phyloP scores from a whole-genome alignment of 2,888 invertebrate species.

The Spisula solida region DNA sequence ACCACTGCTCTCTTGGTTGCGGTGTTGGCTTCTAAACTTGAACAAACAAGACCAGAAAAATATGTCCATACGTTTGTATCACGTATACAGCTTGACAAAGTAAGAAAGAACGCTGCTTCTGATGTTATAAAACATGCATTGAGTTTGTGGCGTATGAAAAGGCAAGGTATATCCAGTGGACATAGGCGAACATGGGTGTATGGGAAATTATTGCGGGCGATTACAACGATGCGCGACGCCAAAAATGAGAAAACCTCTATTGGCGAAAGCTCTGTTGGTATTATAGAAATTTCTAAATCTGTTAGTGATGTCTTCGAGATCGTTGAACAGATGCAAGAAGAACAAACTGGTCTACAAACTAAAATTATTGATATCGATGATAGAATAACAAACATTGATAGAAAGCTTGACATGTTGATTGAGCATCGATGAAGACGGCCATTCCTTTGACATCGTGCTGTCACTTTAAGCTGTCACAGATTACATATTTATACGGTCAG shows the following conservation, averaged over 20 bases:
- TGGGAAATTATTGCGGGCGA: constrained; percentile 78
- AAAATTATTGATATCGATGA: constrained; percentile 74
- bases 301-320: constrained; percentile 76
- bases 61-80: constrained; percentile 83
- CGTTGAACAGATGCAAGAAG: constrained; percentile 73
- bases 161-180: constrained; percentile 62
- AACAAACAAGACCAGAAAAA: constrained; percentile 82
- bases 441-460: neutral
- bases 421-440: neutral
- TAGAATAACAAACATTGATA: constrained; percentile 71
- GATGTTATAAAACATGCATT: constrained; percentile 82
- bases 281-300: constrained; percentile 78
- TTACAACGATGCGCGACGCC: constrained; percentile 78
- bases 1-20: constrained; percentile 82
- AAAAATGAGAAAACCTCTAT: constrained; percentile 78
- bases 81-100: constrained; percentile 80
- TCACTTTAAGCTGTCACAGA: no score
- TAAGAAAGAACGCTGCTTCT: constrained; percentile 80
- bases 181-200: constrained; percentile 69
- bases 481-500: no score
- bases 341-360: constrained; percentile 72
- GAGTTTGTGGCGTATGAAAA: constrained; percentile 77
- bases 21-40: constrained; percentile 82
- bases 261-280: constrained; percentile 79
- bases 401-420: constrained; percentile 73